Evolutionary conservation across 2,113 vertebrate genomes (phyloP), one percentile per base, ranked within the genome.

Genomic region (Oryzias melastigma): DNA sequence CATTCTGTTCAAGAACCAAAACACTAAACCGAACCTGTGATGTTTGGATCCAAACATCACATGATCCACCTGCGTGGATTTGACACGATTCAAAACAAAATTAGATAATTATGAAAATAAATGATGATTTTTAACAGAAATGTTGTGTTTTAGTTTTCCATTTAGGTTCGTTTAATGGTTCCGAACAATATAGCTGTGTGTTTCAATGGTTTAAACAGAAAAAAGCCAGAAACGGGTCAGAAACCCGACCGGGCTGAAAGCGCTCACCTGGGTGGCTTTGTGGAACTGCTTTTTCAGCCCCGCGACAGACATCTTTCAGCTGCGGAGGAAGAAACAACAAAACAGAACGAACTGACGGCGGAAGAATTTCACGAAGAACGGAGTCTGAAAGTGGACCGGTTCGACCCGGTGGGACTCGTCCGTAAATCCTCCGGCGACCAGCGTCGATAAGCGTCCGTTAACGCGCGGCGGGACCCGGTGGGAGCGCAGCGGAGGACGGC

Each of bases 201-300:
- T 12, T 35, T 35, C 2, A 12, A 35, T 8, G 10, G 8, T 35
- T 35, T 2, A 35, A 12, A 35, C 10, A 12, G 35, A 35, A 12
- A 35, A 35, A 12, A 35, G 35, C 7, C 35, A 10, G 10, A 35
- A 35, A 10, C 35, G 35, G 35, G 35, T 35, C 35, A 35, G 35
- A 35, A 35, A 35, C 29, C 29, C 29, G 29, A 12, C 8, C 35
- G 35, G 35, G 35, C 10, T 35, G 5, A 35, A 35, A 12, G 35
- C 17, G 16, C 77, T 67, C 71, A 93, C 93, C 92, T 94, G 92
- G 0, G 92, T 93, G 71, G 92, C 92, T 88, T 94, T 94, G 75
- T 94, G 93, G 75, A 94, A 94, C 56, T 94, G 93, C 79, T 94
- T 93, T 49, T 93, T 93, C 35, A 93, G 71, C 65, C 92, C 93